phyloP scores from a whole-genome alignment of 2,113 vertebrate genomes.

The Thymallus thymallus region DNA sequence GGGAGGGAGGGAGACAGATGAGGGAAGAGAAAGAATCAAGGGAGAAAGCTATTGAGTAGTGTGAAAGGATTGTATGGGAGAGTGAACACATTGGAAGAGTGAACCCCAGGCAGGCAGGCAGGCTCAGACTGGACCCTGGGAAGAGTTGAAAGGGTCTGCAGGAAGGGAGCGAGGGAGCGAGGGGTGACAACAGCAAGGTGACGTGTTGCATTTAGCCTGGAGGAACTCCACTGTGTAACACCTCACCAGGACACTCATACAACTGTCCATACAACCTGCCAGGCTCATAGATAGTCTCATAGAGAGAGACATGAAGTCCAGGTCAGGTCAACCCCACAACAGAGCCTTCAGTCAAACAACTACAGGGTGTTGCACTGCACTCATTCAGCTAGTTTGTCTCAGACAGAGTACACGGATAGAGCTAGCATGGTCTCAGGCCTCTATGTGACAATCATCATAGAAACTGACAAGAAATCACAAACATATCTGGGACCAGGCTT shows the following conservation, averaged over 20 bases:
- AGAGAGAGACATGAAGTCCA: no score
- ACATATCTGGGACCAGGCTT: no score
- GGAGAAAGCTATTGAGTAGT: constrained; percentile 54
- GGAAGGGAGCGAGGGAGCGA: constrained; percentile 54
- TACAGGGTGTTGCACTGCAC: no score
- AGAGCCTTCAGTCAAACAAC: no score
- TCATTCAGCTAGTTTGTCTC: no score
- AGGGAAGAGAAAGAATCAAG: constrained; percentile 15
- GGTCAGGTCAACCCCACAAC: no score
- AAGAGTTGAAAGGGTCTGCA: constrained; percentile 29
- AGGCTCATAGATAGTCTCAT: no score
- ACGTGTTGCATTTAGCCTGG: constrained; percentile 40
- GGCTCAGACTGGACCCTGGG: constrained; percentile 17
- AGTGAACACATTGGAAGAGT: constrained; percentile 62
- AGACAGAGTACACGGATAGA: no score
- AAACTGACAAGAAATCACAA: no score
- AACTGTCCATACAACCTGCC: not conserved
- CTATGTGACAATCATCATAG: no score
- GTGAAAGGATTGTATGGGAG: constrained; percentile 67
- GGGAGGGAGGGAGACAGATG: constrained; percentile 5
- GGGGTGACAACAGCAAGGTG: constrained; percentile 48
- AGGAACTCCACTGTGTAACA: constrained; percentile 43
- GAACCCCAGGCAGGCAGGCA: constrained; percentile 44
- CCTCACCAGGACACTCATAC: constrained; percentile 29
- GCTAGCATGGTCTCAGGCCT: no score